Conservation (phyloP, 2,888 invertebrate genomes). For the Corythucha ciliata region DNA sequence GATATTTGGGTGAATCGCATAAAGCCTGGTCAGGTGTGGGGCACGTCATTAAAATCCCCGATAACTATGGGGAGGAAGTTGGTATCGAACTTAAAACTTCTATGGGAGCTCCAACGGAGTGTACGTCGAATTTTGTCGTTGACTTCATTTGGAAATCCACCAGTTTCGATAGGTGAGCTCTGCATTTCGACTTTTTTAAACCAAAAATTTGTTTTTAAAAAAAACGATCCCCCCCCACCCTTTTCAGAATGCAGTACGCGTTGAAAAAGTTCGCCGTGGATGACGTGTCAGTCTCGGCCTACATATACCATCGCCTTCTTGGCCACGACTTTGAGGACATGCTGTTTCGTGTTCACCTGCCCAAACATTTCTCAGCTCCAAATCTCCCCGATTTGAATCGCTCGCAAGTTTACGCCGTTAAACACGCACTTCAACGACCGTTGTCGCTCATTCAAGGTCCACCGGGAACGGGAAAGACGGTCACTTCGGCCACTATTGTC, state of each 20-base stretch:
- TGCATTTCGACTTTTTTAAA: background rate
- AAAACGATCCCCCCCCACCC: background rate
- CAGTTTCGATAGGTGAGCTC: constrained; percentile 76
- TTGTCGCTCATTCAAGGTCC: constrained; percentile 95
- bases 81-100: constrained; percentile 91
- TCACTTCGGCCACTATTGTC: constrained; percentile 97
- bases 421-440: constrained; percentile 93
- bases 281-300: constrained; percentile 91
- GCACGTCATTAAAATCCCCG: constrained; percentile 92
- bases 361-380: constrained; percentile 94
- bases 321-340: constrained; percentile 94
- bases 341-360: constrained; percentile 79
- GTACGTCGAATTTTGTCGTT: constrained; percentile 90
- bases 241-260: constrained; percentile 82
- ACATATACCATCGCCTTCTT: constrained; percentile 91
- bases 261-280: constrained; percentile 92
- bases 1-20: constrained; percentile 86
- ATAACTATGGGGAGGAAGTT: constrained; percentile 95
- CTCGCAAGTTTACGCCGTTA: constrained; percentile 96
- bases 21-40: constrained; percentile 97
- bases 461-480: constrained; percentile 97
- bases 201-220: background rate
- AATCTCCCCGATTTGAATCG: constrained; percentile 96
- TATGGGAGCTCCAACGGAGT: constrained; percentile 85
- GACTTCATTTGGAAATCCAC: constrained; percentile 99